Conservation (phyloP, 2,888 invertebrate species). For the Cephonodes hylas region DNA sequence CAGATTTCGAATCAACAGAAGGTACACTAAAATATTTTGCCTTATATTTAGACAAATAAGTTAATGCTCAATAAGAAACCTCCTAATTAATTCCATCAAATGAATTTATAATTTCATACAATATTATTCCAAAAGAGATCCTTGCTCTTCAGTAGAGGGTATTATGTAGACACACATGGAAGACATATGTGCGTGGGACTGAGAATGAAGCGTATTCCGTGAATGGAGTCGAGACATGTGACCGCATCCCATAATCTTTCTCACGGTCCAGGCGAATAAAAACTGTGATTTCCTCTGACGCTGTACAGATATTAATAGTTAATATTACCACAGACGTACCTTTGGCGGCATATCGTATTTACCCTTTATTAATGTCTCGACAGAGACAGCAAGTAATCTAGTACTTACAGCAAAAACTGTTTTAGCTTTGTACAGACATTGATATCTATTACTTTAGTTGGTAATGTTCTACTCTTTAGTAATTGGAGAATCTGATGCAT, state of each 20-base stretch:
- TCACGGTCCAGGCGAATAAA: slow-evolving; percentile 40
- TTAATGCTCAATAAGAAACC: no score
- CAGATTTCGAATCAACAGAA: no score
- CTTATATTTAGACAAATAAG: no score
- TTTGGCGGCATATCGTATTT: not conserved
- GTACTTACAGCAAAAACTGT: not conserved
- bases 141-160: not conserved
- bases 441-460: no score
- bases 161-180: slow-evolving; percentile 49
- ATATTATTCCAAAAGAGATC: not conserved
- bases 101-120: no score
- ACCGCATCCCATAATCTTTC: slow-evolving; percentile 57
- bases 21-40: no score
- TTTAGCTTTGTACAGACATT: not conserved
- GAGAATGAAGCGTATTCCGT: slow-evolving; percentile 45
- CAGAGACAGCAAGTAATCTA: slow-evolving; percentile 6
- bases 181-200: slow-evolving; percentile 70
- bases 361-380: slow-evolving; percentile 5
- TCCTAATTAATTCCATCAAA: no score
- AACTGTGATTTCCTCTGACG: slow-evolving; percentile 5
- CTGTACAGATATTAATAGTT: slow-evolving; percentile 6
- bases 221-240: slow-evolving; percentile 67
- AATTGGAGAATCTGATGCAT: no score
- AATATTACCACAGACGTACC: not conserved
- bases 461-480: no score